These are phyloP conservation scores for Eristalinus sepulchralis DNA, from an alignment of 2,888 invertebrate species.

Conservation along the genomic window DNA sequence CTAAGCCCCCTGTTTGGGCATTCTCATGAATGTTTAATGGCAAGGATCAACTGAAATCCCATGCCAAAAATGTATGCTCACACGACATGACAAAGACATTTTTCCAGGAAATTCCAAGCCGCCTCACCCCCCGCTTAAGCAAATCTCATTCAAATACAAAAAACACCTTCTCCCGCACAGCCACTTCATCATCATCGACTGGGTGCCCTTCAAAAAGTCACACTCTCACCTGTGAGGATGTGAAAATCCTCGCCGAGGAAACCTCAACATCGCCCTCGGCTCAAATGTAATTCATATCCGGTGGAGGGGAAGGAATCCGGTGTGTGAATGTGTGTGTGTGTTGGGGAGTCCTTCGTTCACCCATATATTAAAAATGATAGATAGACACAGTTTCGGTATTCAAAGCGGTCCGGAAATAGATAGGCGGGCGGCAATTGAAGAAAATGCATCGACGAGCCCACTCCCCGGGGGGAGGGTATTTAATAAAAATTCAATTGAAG, in stretches of 20 bases:
- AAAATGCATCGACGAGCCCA: conserved; percentile 9
- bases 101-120: neutral
- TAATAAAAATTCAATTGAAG: conserved; percentile 40
- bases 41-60: neutral
- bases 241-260: neutral
- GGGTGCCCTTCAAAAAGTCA: neutral
- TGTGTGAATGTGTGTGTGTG: no score
- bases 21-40: neutral
- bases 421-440: conserved; percentile 10
- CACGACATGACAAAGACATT: neutral
- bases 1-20: neutral
- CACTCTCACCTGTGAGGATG: neutral
- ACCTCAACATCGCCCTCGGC: neutral
- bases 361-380: conserved; percentile 27
- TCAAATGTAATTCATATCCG: neutral
- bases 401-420: conserved; percentile 17
- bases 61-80: neutral
- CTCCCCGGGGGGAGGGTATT: conserved; percentile 27
- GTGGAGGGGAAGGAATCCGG: neutral
- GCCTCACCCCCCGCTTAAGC: neutral
- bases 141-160: neutral
- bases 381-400: conserved; percentile 34
- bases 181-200: neutral
- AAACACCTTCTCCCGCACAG: neutral
- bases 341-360: neutral